Percentiles rank a stretch among this genome's conserved stretches.
Evolutionary conservation across 2,797 vertebrate genomes (phyloP).

Genomic region (Danio aesculapii): DNA sequence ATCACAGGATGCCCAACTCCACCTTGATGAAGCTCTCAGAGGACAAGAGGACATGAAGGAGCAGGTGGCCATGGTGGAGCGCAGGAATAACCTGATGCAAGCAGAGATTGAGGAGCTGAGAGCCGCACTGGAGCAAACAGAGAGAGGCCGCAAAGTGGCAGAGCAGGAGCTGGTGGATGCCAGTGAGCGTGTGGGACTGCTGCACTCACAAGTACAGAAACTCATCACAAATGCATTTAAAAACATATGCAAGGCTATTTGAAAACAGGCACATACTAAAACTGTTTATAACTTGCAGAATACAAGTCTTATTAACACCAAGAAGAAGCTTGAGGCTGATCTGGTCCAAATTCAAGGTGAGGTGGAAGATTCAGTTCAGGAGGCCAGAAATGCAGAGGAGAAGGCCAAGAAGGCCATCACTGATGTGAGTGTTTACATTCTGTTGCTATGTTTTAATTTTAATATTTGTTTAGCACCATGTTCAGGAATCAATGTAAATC

Average conservation of each 20-base stretch:
- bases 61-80: slow-evolving; percentile 87
- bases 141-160: slow-evolving; percentile 82
- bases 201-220: slow-evolving; percentile 65
- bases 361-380: slow-evolving; percentile 79
- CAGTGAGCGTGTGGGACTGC: slow-evolving; percentile 86
- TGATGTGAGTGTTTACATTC: slow-evolving; percentile 78
- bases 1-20: slow-evolving; percentile 84
- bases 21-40: slow-evolving; percentile 85
- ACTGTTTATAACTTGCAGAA: too few species aligned
- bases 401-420: slow-evolving; percentile 94
- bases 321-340: slow-evolving; percentile 85
- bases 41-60: slow-evolving; percentile 89
- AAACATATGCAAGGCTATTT: too few species aligned
- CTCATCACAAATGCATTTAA: too few species aligned
- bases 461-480: neutral
- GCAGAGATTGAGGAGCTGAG: slow-evolving; percentile 89
- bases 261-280: too few species aligned
- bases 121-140: slow-evolving; percentile 86
- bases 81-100: slow-evolving; percentile 86
- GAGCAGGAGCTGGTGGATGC: slow-evolving; percentile 89
- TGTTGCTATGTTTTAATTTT: neutral
- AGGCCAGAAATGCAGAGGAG: slow-evolving; percentile 83
- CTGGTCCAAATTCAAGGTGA: slow-evolving; percentile 85
- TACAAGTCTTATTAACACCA: too few species aligned
- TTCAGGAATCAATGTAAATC: neutral